Evolutionary conservation across 2,113 vertebrate species (phyloP).

Genomic region (Solea solea): DNA sequence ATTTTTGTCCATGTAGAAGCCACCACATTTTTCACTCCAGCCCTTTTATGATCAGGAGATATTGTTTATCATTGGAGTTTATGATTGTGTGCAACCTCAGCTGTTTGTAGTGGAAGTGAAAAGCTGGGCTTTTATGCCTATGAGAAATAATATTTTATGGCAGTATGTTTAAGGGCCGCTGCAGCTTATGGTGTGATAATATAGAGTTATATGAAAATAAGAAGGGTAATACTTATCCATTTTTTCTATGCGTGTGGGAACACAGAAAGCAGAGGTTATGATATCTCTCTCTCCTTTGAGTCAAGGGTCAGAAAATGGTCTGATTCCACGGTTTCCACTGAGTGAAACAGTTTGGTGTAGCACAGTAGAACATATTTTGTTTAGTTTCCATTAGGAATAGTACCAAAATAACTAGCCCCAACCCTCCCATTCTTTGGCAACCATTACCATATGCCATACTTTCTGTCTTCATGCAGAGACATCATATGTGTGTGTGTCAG

Average conservation of each 20-base stretch:
- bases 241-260: background rate
- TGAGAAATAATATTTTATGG: constrained; percentile 21
- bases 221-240: background rate
- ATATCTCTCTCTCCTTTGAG: background rate
- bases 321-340: too few relatives aligned
- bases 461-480: background rate
- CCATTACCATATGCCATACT: too few relatives aligned
- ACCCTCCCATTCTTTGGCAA: too few relatives aligned
- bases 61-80: constrained; percentile 45
- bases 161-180: constrained; percentile 25
- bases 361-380: constrained; percentile 1
- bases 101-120: constrained; percentile 38
- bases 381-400: background rate
- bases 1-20: constrained; percentile 47
- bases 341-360: too few relatives aligned
- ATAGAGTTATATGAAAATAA: constrained; percentile 9
- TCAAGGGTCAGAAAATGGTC: background rate
- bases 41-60: constrained; percentile 52
- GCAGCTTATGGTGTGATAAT: background rate
- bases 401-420: too few relatives aligned
- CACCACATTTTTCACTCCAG: constrained; percentile 4
- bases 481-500: too few relatives aligned
- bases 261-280: background rate
- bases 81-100: constrained; percentile 16
- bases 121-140: constrained; percentile 32